These are phyloP conservation scores for Eumerus sabulonum DNA, from an alignment of 2,888 invertebrate genomes.

Conservation along the genomic window DNA sequence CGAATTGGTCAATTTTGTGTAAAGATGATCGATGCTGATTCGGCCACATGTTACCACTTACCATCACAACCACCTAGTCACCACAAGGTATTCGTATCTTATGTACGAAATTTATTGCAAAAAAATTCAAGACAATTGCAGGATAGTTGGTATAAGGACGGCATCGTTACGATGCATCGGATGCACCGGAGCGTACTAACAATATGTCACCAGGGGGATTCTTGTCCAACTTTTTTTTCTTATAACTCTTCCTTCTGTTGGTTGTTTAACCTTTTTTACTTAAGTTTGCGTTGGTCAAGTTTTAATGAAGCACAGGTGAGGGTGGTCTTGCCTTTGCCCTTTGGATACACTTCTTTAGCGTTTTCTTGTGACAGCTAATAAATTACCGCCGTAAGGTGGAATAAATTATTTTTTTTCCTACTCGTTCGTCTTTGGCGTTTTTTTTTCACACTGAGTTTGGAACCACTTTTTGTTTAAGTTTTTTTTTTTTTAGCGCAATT, in stretches of 20 bases:
- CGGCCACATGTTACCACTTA: slow-evolving; percentile 66
- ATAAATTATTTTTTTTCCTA: slow-evolving; percentile 49
- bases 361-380: slow-evolving; percentile 56
- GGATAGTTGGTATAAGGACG: slow-evolving; percentile 23
- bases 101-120: slow-evolving; percentile 46
- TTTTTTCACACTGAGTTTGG: slow-evolving; percentile 17
- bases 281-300: slow-evolving; percentile 41
- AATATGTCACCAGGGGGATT: slow-evolving; percentile 66
- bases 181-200: slow-evolving; percentile 64
- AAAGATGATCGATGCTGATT: slow-evolving; percentile 69
- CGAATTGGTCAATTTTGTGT: slow-evolving; percentile 66
- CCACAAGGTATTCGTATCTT: slow-evolving; percentile 22
- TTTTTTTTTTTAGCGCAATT: slow-evolving; percentile 24
- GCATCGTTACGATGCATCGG: slow-evolving; percentile 58
- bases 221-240: slow-evolving; percentile 24
- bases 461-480: slow-evolving; percentile 23
- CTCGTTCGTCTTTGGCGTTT: slow-evolving; percentile 2
- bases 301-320: slow-evolving; percentile 65
- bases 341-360: slow-evolving; percentile 33
- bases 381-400: slow-evolving; percentile 58
- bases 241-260: background rate
- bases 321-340: slow-evolving; percentile 52
- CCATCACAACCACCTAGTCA: slow-evolving; percentile 38
- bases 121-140: slow-evolving; percentile 22
- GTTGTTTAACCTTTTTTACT: slow-evolving; percentile 3